These are phyloP conservation scores for Euura saliciscinereae DNA, from an alignment of 1,140 invertebrate genomes.

Conservation along the genomic window DNA sequence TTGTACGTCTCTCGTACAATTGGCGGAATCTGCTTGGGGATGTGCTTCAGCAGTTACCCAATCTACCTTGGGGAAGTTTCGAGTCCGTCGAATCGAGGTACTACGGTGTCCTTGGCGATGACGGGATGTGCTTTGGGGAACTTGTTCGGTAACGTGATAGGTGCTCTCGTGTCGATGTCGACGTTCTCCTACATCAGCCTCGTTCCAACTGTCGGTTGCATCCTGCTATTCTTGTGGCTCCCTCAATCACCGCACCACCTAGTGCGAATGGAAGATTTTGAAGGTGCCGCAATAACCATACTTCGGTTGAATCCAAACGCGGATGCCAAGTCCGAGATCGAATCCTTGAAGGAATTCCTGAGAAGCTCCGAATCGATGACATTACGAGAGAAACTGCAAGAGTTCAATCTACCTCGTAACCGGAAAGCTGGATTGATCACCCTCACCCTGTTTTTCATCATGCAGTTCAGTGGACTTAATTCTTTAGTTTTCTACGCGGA, in stretches of 20 bases:
- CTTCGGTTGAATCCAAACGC: conserved; percentile 20
- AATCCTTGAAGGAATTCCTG: background rate
- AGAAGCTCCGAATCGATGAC: background rate
- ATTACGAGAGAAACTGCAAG: conserved; percentile 12
- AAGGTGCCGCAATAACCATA: conserved; percentile 64
- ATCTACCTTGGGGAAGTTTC: conserved; percentile 69
- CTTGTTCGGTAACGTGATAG: conserved; percentile 68
- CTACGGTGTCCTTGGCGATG: conserved; percentile 68
- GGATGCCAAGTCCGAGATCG: conserved; percentile 12
- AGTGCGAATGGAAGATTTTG: conserved; percentile 60
- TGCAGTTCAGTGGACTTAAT: conserved; percentile 79
- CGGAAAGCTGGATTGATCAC: conserved; percentile 69
- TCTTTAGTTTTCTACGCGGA: conserved; percentile 78
- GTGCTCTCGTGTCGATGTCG: conserved; percentile 62
- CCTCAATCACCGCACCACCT: conserved; percentile 78
- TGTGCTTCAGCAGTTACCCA: conserved; percentile 64
- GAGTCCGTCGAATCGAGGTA: conserved; percentile 66
- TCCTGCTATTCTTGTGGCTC: conserved; percentile 66
- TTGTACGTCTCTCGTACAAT: conserved; percentile 60
- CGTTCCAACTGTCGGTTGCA: conserved; percentile 60
- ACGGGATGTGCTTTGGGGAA: conserved; percentile 65
- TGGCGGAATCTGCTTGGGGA: conserved; percentile 69
- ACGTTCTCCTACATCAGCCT: conserved; percentile 62
- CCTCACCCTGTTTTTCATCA: conserved; percentile 71
- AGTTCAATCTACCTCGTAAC: conserved; percentile 50